Conservation (phyloP, 2,797 vertebrate genomes). For the Semaprochilodus insignis region DNA sequence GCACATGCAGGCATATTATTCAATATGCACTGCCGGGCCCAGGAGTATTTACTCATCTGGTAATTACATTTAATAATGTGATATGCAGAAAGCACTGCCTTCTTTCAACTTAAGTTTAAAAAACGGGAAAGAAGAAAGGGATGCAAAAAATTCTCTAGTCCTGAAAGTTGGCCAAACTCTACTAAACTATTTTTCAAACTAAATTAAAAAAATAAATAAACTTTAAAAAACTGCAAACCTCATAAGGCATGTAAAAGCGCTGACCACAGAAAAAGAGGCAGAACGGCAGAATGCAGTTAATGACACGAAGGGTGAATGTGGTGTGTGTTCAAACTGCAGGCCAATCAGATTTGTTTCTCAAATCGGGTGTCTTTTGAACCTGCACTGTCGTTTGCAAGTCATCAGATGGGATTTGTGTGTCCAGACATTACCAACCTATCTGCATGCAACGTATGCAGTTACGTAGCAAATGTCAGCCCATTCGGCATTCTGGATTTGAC, state of each 20-base stretch:
- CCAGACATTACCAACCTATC: no score
- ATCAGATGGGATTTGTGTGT: no score
- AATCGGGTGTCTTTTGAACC: no score
- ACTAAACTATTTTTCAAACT: neutral
- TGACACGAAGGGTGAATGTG: neutral
- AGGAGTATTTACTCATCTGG: conserved; percentile 52
- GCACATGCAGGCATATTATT: conserved; percentile 42
- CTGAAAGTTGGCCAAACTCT: conserved; percentile 12
- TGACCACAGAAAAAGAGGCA: neutral
- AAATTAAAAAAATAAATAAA: neutral
- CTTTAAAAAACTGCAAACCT: neutral
- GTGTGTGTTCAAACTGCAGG: no score
- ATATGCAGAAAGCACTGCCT: conserved; percentile 49
- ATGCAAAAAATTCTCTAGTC: neutral
- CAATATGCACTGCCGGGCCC: conserved; percentile 49
- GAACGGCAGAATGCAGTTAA: neutral
- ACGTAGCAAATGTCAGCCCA: no score
- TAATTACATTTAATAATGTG: conserved; percentile 56
- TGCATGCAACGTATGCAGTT: no score
- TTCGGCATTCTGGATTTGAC: no score
- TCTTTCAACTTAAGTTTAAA: conserved; percentile 50
- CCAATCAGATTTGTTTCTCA: no score
- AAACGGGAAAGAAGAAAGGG: neutral
- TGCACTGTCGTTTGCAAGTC: no score
- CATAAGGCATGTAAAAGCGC: neutral